Evolutionary conservation across 2,113 vertebrate species (phyloP), one percentile per base, ranked within the genome.

Genomic region (Nycticebus coucang): DNA sequence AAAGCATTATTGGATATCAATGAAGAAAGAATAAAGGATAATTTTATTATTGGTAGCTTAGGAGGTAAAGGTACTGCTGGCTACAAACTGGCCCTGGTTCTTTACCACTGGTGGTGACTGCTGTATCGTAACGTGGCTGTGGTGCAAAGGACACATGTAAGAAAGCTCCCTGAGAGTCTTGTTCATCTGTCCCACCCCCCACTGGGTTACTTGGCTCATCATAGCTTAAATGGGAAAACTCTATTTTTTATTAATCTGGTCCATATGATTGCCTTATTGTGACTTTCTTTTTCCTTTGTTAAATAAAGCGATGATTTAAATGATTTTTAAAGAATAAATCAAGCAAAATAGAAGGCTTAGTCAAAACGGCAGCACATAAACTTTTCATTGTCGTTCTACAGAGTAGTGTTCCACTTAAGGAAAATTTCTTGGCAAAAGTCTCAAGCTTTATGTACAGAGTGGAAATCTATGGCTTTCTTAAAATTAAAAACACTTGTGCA

Each of bases 221-320:
- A 5, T 26, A 50, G 21, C 45, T 21, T 74, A 74, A 64, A 55
- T 41, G 13, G 19, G 33, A 53, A 92, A 35, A 4, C 28, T 79
- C 1, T 77, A 57, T 88, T 85, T 88, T 85, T 90, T 93, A 74
- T 68, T 92, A 69, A 41, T 35, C 55, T 53, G 57, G 35, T 55
- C 8, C 17, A 0, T 83, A 13, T 81, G 60, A 83, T 80, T 77
- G 41, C 18, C 50, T 66, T 92, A 50, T 37, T 72, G 12, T 62
- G 87, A 66, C 18, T 50, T 45, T 77, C 68, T 37, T 88, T 77
- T 66, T 87, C 33, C 77, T 87, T 75, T 62, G 17, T 78, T 94
- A 57, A 91, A 87, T 89, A 94, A 92, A 89, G 45, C 28, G 5
- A 5, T n/a, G 21, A 69, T 91, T 95, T 85, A 91, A 90, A 59